Evolutionary conservation across 2,113 vertebrate genomes (phyloP).

Genomic region (Dromaius novaehollandiae): DNA sequence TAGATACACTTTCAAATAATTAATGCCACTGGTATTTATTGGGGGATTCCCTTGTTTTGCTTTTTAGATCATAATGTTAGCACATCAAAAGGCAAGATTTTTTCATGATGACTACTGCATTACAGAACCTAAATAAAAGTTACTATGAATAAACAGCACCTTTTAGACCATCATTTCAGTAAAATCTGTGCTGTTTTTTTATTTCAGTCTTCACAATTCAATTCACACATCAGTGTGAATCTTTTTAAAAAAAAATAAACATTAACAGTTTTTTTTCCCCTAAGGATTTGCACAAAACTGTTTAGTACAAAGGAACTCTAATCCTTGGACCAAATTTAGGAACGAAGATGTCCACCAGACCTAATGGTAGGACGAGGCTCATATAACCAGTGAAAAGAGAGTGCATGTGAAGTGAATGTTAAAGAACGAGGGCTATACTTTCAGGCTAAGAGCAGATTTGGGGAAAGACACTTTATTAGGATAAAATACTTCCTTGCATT

Average conservation of each 20-base stretch:
- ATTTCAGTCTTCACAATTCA: background rate
- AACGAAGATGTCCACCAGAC: conserved; percentile 79
- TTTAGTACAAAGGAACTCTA: conserved; percentile 70
- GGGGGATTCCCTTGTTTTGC: background rate
- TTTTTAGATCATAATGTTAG: background rate
- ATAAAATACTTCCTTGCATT: background rate
- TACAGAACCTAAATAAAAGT: background rate
- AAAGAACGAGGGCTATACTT: background rate
- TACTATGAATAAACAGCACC: background rate
- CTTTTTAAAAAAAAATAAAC: background rate
- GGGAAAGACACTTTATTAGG: background rate
- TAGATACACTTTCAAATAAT: background rate
- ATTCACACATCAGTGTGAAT: background rate
- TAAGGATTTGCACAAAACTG: conserved; percentile 32
- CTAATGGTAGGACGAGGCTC: conserved; percentile 61
- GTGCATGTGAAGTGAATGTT: background rate
- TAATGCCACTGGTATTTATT: background rate
- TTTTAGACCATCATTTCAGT: background rate
- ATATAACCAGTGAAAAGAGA: background rate
- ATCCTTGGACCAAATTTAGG: conserved; percentile 74
- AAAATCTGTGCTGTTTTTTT: background rate
- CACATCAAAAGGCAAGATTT: background rate
- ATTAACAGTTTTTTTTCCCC: background rate
- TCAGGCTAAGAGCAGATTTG: background rate
- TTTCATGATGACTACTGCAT: background rate